Base-by-base conservation (phyloP, 2,797 vertebrate genomes). In the Phoxinus dragarum region DNA sequence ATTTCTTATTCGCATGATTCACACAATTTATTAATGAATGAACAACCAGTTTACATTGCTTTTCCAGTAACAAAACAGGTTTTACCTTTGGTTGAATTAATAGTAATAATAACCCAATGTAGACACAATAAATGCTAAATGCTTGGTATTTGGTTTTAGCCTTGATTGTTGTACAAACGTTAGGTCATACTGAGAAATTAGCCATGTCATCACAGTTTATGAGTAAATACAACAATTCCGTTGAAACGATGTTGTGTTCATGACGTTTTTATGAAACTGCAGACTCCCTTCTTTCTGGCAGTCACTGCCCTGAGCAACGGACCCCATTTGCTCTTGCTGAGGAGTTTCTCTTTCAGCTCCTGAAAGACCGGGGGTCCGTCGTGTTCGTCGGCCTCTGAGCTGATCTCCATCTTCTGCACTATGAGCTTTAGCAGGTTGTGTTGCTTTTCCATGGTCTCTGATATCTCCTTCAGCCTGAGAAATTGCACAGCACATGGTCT, bases 381-480 rank as follows among this genome's bases (percentile, higher is more conserved):
- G 87, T 95, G 94, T 78, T 97, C 96, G 54, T 97, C 97, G 14
- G 94, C 93, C 88, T 97, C 97, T 3, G 95, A 96, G 79, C 94
- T 91, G 86, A 97, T 97, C 88, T 97, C 96, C 96, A 97, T 96
- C 91, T 96, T 97, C 88, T 97, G 95, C 90, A 96, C 94, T 64
- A 97, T 94, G 72, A 97, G 82, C 90, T 96, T 97, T 84, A 97
- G 93, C 23, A 97, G 96, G 64, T 95, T 93, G 66, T 97, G 95
- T 81, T 97, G 96, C 86, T 96, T 97, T 89, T 97, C 95, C 93
- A 97, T 85, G 31, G 93, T 86, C 11, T 92, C 91, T 21, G 93
- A 93, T 27, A 97, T 93, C 67, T 97, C 96, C 90, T 96, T 97
- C 44, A 97, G 88, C 90, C 97, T 97, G 85, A 40, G 16, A 31